Conservation (phyloP, 2,888 invertebrate genomes). For the Catocala fraxini region DNA sequence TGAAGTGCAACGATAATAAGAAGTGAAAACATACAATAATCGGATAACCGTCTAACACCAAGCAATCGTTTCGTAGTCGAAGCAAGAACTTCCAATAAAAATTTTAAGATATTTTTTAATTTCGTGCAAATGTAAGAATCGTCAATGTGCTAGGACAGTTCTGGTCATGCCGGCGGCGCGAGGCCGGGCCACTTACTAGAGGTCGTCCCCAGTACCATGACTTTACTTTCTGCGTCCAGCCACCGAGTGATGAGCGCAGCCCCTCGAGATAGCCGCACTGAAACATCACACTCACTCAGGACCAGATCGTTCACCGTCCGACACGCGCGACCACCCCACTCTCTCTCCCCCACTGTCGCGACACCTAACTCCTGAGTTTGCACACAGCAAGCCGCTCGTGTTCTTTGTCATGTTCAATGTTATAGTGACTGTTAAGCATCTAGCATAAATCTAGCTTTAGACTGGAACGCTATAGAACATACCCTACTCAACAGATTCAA, state of each 20-base stretch:
- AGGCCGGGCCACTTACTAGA: conserved; percentile 94
- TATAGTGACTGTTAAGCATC: conserved; percentile 68
- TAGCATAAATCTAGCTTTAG: conserved; percentile 64
- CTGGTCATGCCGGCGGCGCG: conserved; percentile 77
- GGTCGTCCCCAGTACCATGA: conserved; percentile 99
- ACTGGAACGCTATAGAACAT: conserved; percentile 58
- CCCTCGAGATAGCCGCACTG: conserved; percentile 97
- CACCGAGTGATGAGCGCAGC: conserved; percentile 97
- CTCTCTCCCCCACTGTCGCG: conserved; percentile 22
- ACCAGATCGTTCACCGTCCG: conserved; percentile 69
- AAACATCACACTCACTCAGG: conserved; percentile 89
- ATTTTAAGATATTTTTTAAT: conserved; percentile 62
- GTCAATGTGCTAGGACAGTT: conserved; percentile 85
- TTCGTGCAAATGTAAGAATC: conserved; percentile 85
- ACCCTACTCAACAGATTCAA: conserved; percentile 42
- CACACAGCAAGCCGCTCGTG: conserved; percentile 56
- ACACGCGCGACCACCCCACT: conserved; percentile 20
- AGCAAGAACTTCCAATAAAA: conserved; percentile 81
- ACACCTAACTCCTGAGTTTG: conserved; percentile 44
- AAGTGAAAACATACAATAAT: conserved; percentile 78
- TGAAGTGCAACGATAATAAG: conserved; percentile 80
- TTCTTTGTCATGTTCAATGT: conserved; percentile 68
- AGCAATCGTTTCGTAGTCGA: conserved; percentile 79
- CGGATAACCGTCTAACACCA: conserved; percentile 78
- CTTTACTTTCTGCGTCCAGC: conserved; percentile 98